phyloP scores from a whole-genome alignment of 2,888 invertebrate genomes.

The Andrena dorsata region DNA sequence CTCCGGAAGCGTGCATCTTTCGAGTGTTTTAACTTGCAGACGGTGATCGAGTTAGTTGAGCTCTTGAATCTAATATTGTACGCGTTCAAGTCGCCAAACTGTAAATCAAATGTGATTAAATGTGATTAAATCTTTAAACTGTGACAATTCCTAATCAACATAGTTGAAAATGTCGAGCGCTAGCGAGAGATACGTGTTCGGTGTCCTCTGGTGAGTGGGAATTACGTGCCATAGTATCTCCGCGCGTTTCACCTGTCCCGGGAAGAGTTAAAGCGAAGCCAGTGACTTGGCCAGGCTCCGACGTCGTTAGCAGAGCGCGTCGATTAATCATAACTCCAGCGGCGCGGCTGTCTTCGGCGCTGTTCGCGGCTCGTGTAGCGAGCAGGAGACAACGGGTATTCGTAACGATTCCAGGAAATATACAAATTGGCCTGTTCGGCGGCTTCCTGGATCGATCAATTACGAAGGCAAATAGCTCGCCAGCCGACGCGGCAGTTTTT shows the following conservation, averaged over 20 bases:
- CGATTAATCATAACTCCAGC: slow-evolving; percentile 43
- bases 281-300: slow-evolving; percentile 39
- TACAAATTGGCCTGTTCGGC: slow-evolving; percentile 17
- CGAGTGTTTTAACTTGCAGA: too few species aligned
- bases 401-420: slow-evolving; percentile 32
- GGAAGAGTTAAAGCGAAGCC: slow-evolving; percentile 12
- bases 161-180: too few species aligned
- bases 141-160: too few species aligned
- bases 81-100: too few species aligned
- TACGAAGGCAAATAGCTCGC: slow-evolving; percentile 29
- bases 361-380: neutral
- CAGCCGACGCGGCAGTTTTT: neutral
- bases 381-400: neutral
- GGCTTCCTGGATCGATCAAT: slow-evolving; percentile 32
- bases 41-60: too few species aligned
- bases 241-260: slow-evolving; percentile 21
- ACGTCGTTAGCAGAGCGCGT: slow-evolving; percentile 33
- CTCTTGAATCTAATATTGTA: too few species aligned
- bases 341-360: slow-evolving; percentile 12
- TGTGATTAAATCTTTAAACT: too few species aligned
- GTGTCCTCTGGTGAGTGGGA: neutral
- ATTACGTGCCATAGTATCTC: neutral
- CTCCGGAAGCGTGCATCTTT: too few species aligned
- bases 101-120: too few species aligned
- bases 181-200: neutral